phyloP scores from a whole-genome alignment of 1,140 invertebrate genomes.

The Magallana angulata region DNA sequence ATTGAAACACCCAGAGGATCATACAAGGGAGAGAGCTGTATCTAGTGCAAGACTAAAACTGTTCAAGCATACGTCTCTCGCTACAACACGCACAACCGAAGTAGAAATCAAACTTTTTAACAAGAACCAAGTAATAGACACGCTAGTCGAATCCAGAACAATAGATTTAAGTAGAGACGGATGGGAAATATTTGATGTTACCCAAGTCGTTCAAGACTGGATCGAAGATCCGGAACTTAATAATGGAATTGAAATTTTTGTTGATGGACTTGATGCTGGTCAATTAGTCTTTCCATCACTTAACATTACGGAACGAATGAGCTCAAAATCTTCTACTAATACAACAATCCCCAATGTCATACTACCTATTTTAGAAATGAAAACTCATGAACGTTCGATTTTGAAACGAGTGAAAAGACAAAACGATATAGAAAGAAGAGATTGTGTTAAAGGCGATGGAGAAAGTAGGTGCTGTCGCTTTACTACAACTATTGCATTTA shows the following conservation, averaged over 20 bases:
- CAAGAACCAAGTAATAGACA: neutral
- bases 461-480: constrained; percentile 72
- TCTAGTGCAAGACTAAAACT: constrained; percentile 29
- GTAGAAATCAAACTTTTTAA: neutral
- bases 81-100: neutral
- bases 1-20: constrained; percentile 13
- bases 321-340: constrained; percentile 8
- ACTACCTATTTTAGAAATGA: constrained; percentile 34
- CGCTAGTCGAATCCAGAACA: constrained; percentile 22
- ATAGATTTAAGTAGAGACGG: constrained; percentile 41
- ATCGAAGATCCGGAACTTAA: constrained; percentile 51
- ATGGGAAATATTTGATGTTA: constrained; percentile 56
- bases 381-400: constrained; percentile 43
- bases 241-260: constrained; percentile 56
- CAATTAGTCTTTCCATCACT: neutral
- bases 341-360: neutral
- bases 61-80: constrained; percentile 16
- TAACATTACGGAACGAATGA: neutral
- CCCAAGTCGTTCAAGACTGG: constrained; percentile 53
- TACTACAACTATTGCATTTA: constrained; percentile 70
- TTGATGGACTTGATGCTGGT: constrained; percentile 53
- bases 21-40: constrained; percentile 4
- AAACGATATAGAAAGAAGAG: constrained; percentile 41
- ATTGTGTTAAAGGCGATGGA: constrained; percentile 62
- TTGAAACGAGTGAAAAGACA: constrained; percentile 62